Evolutionary conservation across 2,888 invertebrate genomes (phyloP).

Genomic region (Leucoptera coffeella): DNA sequence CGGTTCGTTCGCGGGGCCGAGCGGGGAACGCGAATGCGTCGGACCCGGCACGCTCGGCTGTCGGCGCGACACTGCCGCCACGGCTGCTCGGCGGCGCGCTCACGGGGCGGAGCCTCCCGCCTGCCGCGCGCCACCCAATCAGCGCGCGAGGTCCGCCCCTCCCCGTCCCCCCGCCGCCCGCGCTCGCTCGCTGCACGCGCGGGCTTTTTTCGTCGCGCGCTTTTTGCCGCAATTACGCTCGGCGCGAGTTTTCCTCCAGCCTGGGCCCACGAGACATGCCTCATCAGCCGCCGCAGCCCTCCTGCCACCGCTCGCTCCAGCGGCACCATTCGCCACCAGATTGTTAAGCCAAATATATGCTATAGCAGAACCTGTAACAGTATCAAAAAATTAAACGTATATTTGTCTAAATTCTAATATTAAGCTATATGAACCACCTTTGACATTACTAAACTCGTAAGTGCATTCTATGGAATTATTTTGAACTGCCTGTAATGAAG

Average conservation of each 20-base stretch:
- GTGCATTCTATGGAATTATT: too few species aligned
- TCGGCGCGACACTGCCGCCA: conserved; percentile 50
- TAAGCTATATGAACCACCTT: too few species aligned
- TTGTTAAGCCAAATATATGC: too few species aligned
- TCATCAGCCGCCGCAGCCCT: conserved; percentile 1
- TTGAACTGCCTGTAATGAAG: too few species aligned
- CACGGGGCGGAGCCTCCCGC: conserved; percentile 14
- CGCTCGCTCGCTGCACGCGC: conserved; percentile 23
- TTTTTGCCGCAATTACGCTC: conserved; percentile 25
- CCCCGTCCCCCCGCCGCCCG: conserved; percentile 15
- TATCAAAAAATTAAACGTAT: too few species aligned
- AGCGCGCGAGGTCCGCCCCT: conserved; percentile 13
- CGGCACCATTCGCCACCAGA: too few species aligned
- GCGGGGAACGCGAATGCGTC: conserved; percentile 47
- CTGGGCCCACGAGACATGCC: too few species aligned
- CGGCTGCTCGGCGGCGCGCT: conserved; percentile 17
- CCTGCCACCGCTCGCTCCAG: too few species aligned
- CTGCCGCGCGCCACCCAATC: conserved; percentile 29
- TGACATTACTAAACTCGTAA: too few species aligned
- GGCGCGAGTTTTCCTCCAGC: conserved; percentile 27
- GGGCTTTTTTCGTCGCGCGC: conserved; percentile 21
- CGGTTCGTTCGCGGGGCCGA: conserved; percentile 40
- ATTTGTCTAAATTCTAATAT: too few species aligned
- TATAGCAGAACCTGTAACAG: too few species aligned
- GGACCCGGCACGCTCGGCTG: conserved; percentile 54